Evolutionary conservation across 2,113 vertebrate species (phyloP).

Genomic region (Rhodinocichla rosea): DNA sequence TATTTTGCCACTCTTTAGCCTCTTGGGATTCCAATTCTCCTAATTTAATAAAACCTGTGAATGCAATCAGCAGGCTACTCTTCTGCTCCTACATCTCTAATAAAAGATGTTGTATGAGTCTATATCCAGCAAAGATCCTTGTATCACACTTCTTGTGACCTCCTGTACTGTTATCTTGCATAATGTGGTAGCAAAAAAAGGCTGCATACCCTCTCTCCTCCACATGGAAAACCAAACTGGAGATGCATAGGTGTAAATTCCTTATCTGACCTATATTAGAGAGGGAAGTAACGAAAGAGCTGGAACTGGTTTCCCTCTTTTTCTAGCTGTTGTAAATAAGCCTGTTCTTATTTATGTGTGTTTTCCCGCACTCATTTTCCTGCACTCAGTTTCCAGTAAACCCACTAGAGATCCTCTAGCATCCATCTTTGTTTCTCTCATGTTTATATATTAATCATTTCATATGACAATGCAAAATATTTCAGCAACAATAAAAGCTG

Average conservation of each 20-base stretch:
- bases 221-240: neutral
- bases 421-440: neutral
- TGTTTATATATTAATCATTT: conserved; percentile 30
- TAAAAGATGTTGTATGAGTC: neutral
- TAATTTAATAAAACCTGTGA: neutral
- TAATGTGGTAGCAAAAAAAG: neutral
- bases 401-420: neutral
- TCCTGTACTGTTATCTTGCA: neutral
- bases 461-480: neutral
- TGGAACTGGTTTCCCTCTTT: neutral
- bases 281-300: neutral
- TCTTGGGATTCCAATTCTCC: neutral
- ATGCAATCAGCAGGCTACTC: neutral
- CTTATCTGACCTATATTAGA: neutral
- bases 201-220: neutral
- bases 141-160: neutral
- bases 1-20: neutral
- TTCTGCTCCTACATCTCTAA: neutral
- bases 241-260: neutral
- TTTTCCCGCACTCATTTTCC: neutral
- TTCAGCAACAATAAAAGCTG: neutral
- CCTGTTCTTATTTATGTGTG: neutral
- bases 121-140: neutral
- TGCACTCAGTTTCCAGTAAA: neutral
- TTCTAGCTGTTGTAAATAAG: neutral